Percentiles rank a stretch among this genome's conserved stretches.
These are phyloP conservation scores for Chorisops tibialis DNA, from an alignment of 2,888 invertebrate genomes.

Conservation along the genomic window DNA sequence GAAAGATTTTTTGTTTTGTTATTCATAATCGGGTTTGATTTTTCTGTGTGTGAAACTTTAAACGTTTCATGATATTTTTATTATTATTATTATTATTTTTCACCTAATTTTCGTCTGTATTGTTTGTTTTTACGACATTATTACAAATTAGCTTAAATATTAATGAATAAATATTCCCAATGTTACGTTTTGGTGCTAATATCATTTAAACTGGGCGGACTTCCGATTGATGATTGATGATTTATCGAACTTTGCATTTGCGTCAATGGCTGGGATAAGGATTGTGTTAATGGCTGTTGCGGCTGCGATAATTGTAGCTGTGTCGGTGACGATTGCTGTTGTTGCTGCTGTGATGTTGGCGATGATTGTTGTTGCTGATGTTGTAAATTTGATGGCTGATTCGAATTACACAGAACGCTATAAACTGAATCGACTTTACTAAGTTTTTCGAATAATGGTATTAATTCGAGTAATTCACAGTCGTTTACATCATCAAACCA, in stretches of 20 bases:
- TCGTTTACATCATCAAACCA: constrained; percentile 99
- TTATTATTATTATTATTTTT: constrained; percentile 1
- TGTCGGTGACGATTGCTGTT: constrained; percentile 22
- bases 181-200: constrained; percentile 53
- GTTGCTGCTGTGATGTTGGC: constrained; percentile 30
- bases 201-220: constrained; percentile 53
- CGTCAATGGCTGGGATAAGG: constrained; percentile 49
- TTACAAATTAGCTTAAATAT: constrained; percentile 45
- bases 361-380: constrained; percentile 39
- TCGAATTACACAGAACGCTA: constrained; percentile 88
- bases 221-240: constrained; percentile 40
- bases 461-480: constrained; percentile 92
- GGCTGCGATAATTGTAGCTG: constrained; percentile 34
- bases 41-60: background rate
- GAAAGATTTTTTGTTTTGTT: background rate
- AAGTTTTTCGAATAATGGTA: constrained; percentile 96
- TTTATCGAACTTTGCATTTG: constrained; percentile 37
- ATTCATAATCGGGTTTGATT: background rate
- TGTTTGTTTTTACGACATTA: constrained; percentile 6
- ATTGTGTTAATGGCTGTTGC: constrained; percentile 43
- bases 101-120: background rate
- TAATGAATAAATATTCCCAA: constrained; percentile 54
- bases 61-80: background rate
- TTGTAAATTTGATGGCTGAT: constrained; percentile 51
- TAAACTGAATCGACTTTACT: constrained; percentile 97